phyloP scores from a whole-genome alignment of 2,113 vertebrate species.

The Chionodraco myersi region DNA sequence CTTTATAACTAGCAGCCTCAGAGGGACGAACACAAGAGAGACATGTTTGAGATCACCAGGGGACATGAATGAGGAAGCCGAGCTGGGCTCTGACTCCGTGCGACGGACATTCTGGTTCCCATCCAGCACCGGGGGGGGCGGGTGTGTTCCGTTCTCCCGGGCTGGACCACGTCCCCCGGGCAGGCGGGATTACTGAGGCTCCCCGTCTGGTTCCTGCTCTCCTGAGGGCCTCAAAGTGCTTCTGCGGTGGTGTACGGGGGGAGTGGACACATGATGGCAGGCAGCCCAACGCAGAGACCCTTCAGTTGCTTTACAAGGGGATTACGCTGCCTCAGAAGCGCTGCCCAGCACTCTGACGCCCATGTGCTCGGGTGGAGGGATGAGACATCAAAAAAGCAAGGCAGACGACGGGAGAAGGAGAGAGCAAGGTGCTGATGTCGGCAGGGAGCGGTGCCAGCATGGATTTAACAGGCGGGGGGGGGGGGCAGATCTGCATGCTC shows the following conservation, averaged over 20 bases:
- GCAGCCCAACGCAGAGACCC: conserved; percentile 50
- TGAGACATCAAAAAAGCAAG: conserved; percentile 8
- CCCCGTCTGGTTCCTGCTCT: conserved; percentile 26
- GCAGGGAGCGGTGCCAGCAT: not conserved
- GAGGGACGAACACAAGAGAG: conserved; percentile 19
- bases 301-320: conserved; percentile 69
- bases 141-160: conserved; percentile 15
- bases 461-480: conserved; percentile 26
- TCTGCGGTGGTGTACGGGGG: not conserved
- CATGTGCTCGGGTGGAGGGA: conserved; percentile 61
- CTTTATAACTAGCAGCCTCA: conserved; percentile 41
- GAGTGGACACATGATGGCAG: conserved; percentile 44
- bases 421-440: conserved; percentile 40
- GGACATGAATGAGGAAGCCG: conserved; percentile 53
- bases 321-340: conserved; percentile 73
- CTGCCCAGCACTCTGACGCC: conserved; percentile 55
- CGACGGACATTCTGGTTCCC: conserved; percentile 30
- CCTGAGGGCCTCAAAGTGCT: conserved; percentile 37
- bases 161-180: conserved; percentile 26
- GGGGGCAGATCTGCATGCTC: conserved; percentile 47
- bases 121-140: conserved; percentile 35
- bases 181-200: conserved; percentile 41
- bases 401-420: conserved; percentile 1
- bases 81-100: conserved; percentile 47
- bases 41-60: conserved; percentile 41